A percentile compares a stretch with the other conserved stretches of the same genome.
phyloP scores from a whole-genome alignment of 2,797 vertebrate species.

The Carduelis carduelis region DNA sequence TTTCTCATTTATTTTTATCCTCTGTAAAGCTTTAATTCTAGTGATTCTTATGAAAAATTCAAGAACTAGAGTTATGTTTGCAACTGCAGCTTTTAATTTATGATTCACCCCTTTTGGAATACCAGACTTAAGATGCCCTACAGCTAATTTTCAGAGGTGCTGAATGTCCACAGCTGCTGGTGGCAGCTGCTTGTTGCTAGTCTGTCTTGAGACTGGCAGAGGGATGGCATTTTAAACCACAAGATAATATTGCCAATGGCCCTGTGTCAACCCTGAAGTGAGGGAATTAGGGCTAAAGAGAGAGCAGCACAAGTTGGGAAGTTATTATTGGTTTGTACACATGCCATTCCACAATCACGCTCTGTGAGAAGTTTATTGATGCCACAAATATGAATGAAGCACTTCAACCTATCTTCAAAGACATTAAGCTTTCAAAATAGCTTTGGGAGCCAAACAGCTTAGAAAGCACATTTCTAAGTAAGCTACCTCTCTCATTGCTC shows the following conservation, averaged over 20 bases:
- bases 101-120: neutral
- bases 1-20: slow-evolving; percentile 19
- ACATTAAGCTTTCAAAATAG: slow-evolving; percentile 12
- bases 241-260: neutral
- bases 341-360: neutral
- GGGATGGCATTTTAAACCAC: neutral
- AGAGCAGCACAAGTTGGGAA: neutral
- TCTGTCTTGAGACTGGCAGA: neutral
- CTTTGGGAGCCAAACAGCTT: neutral
- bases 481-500: neutral
- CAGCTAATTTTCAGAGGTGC: slow-evolving; percentile 19
- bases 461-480: slow-evolving; percentile 8
- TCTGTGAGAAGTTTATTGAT: neutral
- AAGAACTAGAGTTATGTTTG: neutral
- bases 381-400: neutral
- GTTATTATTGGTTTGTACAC: neutral
- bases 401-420: neutral
- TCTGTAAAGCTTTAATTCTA: neutral
- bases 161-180: slow-evolving; percentile 22
- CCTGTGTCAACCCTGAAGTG: neutral
- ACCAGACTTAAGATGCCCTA: neutral
- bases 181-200: neutral
- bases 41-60: slow-evolving; percentile 22
- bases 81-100: slow-evolving; percentile 15
- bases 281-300: neutral